phyloP scores from a whole-genome alignment of 92 coral and sea anemone genomes.

The Epizoanthus illoricatus region DNA sequence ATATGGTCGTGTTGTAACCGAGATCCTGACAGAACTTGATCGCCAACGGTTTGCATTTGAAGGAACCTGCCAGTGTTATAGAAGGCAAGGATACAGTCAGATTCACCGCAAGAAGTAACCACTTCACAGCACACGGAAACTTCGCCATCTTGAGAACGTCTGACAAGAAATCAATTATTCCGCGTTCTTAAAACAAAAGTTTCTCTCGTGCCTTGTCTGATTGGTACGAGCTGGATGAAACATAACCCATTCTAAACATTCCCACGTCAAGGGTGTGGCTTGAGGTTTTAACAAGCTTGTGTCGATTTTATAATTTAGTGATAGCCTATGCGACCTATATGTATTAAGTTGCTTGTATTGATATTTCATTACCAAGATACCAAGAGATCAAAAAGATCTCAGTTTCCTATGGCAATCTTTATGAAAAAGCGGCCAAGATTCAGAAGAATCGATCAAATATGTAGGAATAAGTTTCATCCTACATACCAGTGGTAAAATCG shows the following conservation, averaged over 20 bases:
- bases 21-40: constrained; percentile 36
- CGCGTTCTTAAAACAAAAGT: constrained; percentile 13
- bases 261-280: constrained; percentile 19
- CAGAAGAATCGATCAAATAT: too few species aligned
- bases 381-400: too few species aligned
- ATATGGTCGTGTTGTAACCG: constrained; percentile 44
- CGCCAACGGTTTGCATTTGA: constrained; percentile 24
- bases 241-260: constrained; percentile 15
- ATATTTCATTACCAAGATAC: too few species aligned
- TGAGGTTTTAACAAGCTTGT: neutral
- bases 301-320: constrained; percentile 9
- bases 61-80: neutral
- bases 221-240: constrained; percentile 13
- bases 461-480: too few species aligned
- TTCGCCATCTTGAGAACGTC: constrained; percentile 18
- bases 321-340: constrained; percentile 2
- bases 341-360: too few species aligned
- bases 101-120: neutral
- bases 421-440: too few species aligned
- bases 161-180: neutral
- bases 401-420: too few species aligned
- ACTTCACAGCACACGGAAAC: neutral
- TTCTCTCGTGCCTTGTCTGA: neutral
- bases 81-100: neutral
- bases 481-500: too few species aligned